A percentile compares a stretch with the other conserved stretches of the same genome.
Evolutionary conservation across 2,888 invertebrate species (phyloP).

Genomic region (Pocota personata): DNA sequence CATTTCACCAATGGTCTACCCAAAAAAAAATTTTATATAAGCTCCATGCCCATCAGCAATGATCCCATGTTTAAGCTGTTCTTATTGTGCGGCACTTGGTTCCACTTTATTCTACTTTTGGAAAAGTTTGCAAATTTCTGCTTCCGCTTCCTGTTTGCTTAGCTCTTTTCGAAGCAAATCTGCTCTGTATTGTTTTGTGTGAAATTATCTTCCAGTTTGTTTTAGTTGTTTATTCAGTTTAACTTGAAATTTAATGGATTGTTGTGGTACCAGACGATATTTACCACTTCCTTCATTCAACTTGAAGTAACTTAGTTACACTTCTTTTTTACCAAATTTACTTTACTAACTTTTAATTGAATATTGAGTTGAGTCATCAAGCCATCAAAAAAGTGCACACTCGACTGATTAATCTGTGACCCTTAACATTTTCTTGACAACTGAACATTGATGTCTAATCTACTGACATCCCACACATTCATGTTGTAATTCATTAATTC

Average conservation of each 20-base stretch:
- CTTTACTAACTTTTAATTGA: constrained; percentile 41
- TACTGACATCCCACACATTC: neutral
- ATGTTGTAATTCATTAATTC: neutral
- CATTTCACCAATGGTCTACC: neutral
- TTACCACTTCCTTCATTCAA: neutral
- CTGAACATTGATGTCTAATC: neutral
- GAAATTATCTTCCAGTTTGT: neutral
- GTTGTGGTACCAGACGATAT: neutral
- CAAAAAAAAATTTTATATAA: too few species aligned
- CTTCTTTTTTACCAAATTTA: constrained; percentile 7
- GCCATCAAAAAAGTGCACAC: constrained; percentile 14
- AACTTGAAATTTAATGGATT: constrained; percentile 1
- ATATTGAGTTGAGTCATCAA: constrained; percentile 30
- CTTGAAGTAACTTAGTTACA: neutral
- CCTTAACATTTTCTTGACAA: constrained; percentile 11
- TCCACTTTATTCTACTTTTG: neutral
- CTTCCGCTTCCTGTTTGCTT: constrained; percentile 39
- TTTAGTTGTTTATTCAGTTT: constrained; percentile 2
- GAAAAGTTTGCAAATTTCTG: constrained; percentile 30
- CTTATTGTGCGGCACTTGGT: neutral
- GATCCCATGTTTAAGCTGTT: neutral
- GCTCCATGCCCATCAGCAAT: neutral
- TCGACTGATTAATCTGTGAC: constrained; percentile 11
- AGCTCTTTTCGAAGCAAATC: neutral
- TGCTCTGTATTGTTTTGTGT: neutral